phyloP scores from a whole-genome alignment of 1,140 invertebrate species.

The Drosophila littoralis region DNA sequence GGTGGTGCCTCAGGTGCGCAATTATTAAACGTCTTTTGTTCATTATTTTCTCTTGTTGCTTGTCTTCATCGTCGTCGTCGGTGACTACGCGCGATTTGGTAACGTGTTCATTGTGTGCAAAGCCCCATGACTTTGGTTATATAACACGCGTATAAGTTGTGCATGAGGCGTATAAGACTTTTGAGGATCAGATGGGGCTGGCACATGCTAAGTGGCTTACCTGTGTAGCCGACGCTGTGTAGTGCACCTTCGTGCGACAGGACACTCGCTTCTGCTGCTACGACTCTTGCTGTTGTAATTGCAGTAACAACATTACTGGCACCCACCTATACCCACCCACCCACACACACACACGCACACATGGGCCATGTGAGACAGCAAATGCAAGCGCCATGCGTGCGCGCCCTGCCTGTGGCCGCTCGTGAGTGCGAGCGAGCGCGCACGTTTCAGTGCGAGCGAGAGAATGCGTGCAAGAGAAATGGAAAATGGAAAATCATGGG shows the following conservation, averaged over 20 bases:
- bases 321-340: conserved; percentile 43
- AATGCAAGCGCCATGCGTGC: conserved; percentile 81
- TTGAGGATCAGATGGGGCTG: conserved; percentile 32
- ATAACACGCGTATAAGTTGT: conserved; percentile 16
- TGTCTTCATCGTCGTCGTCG: conserved; percentile 6
- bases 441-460: conserved; percentile 46
- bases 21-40: conserved; percentile 67
- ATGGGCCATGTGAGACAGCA: conserved; percentile 67
- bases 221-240: conserved; percentile 3
- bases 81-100: conserved; percentile 27
- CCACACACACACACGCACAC: conserved; percentile 29
- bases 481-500: conserved; percentile 48
- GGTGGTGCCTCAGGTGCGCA: conserved; percentile 67
- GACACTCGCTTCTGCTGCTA: conserved; percentile 21
- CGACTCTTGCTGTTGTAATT: conserved; percentile 61
- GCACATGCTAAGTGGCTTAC: background rate
- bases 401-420: conserved; percentile 35
- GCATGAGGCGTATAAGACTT: conserved; percentile 44
- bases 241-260: conserved; percentile 43
- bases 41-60: conserved; percentile 31
- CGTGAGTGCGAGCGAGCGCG: conserved; percentile 43
- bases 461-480: conserved; percentile 51
- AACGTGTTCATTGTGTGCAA: conserved; percentile 15
- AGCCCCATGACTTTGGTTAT: conserved; percentile 15
- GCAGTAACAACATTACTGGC: conserved; percentile 78